Conservation (phyloP, 2,888 invertebrate species). For the Ceramica pisi region DNA sequence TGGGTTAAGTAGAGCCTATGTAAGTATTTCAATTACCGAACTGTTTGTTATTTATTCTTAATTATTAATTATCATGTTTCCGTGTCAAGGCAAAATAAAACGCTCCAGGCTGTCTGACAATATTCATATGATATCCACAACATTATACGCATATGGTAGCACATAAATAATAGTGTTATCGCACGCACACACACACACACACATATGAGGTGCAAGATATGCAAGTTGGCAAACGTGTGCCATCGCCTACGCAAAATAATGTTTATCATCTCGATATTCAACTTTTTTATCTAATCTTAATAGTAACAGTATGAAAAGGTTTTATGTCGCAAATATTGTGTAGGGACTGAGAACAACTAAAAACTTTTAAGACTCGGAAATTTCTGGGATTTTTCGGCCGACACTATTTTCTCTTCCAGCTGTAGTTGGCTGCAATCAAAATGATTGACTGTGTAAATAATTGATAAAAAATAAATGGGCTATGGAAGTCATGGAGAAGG, state of each 20-base stretch:
- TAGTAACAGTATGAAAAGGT: constrained; percentile 19
- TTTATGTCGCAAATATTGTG: constrained; percentile 20
- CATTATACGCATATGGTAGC: constrained; percentile 34
- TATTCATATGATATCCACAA: constrained; percentile 25
- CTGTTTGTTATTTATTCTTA: constrained; percentile 12
- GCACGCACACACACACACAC: constrained; percentile 21
- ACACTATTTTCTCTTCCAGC: no score
- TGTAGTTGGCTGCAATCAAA: no score
- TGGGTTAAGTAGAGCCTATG: not conserved
- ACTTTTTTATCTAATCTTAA: constrained; percentile 56
- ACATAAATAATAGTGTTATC: constrained; percentile 62
- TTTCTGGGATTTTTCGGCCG: no score
- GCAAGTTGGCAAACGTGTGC: constrained; percentile 41
- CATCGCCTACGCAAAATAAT: constrained; percentile 52
- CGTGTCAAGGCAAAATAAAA: constrained; percentile 45
- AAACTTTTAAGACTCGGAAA: no score
- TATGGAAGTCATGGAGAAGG: no score
- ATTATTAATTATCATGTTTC: constrained; percentile 17
- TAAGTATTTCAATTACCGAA: not conserved
- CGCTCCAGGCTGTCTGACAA: constrained; percentile 56
- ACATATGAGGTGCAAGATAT: constrained; percentile 24
- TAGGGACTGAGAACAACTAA: constrained; percentile 2
- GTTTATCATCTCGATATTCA: constrained; percentile 46
- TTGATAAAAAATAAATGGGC: no score
- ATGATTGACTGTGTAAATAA: no score